Base-by-base conservation (phyloP, 2,113 vertebrate genomes). In the Channa maculata region DNA sequence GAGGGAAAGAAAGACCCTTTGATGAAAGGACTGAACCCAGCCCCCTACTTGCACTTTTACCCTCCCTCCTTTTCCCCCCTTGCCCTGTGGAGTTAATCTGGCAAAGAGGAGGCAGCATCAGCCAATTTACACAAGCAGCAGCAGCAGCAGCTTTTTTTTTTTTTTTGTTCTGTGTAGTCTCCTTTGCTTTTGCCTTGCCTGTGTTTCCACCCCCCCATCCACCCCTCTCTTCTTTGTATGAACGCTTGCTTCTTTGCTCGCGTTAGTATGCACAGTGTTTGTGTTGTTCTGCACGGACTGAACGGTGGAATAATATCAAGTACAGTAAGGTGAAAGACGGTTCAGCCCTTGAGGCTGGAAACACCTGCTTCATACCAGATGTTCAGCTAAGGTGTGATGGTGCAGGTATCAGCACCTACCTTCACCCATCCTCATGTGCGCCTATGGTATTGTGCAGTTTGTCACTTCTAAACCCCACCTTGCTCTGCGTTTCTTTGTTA, bases 51-150 rank as follows among this genome's bases (percentile, higher is more conserved):
- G 8, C 75, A 65, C 79, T 74, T 69, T 64, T 52, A 70, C 79
- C 71, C 79, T 82, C 82, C 79, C 82, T 72, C 79, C 71, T 33
- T 81, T 51, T 75, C 65, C 84, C 71, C 60, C 82, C 77, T 84
- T 91, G 89, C 89, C 91, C 93, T 89, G 84, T 89, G 84, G 90
- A 93, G 90, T 89, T 93, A 88, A 93, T 91, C 91, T 86, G 90
- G 85, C 83, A 89, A 85, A 89, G 84, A 86, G 76, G 82, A 88
- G 88, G 80, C 76, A 87, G 88, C 89, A 83, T 85, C 90, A 88
- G 81, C 88, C 89, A 91, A 89, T 92, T 93, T 91, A 81, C 82
- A 86, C 87, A 88, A 68, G 87, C 87, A 78, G 78, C 67, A 79
- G 69, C 70, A 59, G 60, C 62, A n/a, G n/a, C n/a, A n/a, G n/a